A percentile compares a stretch with the other conserved stretches of the same genome.
phyloP scores from a whole-genome alignment of 1,140 invertebrate species.

The Gryon sp. region DNA sequence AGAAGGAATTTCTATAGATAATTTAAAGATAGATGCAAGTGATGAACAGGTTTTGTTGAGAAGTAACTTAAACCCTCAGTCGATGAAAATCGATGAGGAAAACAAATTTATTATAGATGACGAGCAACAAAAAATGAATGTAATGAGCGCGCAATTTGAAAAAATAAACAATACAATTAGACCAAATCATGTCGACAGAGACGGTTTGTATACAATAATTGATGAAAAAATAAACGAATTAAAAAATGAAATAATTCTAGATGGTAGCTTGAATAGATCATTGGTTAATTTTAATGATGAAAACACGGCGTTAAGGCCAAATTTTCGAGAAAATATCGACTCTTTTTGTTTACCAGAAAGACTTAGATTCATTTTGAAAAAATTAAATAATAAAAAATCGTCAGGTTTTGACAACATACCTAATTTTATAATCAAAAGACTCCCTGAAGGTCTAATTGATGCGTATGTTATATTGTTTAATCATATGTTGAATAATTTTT shows the following conservation, averaged over 20 bases:
- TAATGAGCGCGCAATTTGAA: slow-evolving; percentile 2
- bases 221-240: not conserved
- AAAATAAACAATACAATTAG: not conserved
- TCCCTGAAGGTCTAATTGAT: no score
- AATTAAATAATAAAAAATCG: no score
- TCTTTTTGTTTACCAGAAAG: slow-evolving; percentile 2
- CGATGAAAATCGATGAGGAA: not conserved
- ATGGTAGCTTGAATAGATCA: not conserved
- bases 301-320: slow-evolving; percentile 4
- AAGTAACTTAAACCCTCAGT: not conserved
- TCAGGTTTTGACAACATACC: no score
- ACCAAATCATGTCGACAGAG: not conserved
- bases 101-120: slow-evolving; percentile 2
- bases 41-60: not conserved
- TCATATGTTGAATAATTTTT: no score
- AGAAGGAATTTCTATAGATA: slow-evolving; percentile 16
- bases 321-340: not conserved
- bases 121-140: not conserved
- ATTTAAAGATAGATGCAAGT: not conserved
- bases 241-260: not conserved
- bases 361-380: no score
- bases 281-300: not conserved
- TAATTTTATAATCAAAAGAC: no score
- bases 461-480: no score
- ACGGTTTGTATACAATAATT: not conserved